Evolutionary conservation across 2,113 vertebrate species (phyloP).

Genomic region (Thalassarche chlororhynchos): DNA sequence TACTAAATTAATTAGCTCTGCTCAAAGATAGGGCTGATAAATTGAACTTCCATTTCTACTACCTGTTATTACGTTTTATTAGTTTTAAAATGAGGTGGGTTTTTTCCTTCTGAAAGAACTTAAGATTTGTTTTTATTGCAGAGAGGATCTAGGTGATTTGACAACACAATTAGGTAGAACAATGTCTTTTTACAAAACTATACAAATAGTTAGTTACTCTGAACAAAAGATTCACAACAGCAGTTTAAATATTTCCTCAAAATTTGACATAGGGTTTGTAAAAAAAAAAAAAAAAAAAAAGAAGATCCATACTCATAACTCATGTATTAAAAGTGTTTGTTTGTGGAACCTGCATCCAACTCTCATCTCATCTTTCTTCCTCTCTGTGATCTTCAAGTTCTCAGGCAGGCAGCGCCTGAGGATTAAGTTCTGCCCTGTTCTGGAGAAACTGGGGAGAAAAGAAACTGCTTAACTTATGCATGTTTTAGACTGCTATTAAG

Average conservation of each 20-base stretch:
- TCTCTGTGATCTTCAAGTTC: neutral
- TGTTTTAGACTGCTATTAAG: neutral
- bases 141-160: neutral
- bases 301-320: neutral
- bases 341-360: neutral
- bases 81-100: neutral
- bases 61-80: neutral
- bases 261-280: neutral
- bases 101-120: neutral
- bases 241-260: neutral
- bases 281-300: neutral
- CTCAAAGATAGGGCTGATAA: neutral
- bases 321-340: neutral
- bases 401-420: neutral
- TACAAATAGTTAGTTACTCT: neutral
- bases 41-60: neutral
- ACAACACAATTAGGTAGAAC: neutral
- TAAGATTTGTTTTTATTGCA: neutral
- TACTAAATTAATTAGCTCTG: neutral
- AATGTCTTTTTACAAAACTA: neutral
- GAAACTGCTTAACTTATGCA: neutral
- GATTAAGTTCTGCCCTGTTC: neutral
- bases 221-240: neutral
- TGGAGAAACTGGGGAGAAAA: neutral
- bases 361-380: neutral